Conservation (phyloP, 1,140 invertebrate genomes). For the Cotesia chilonis region DNA sequence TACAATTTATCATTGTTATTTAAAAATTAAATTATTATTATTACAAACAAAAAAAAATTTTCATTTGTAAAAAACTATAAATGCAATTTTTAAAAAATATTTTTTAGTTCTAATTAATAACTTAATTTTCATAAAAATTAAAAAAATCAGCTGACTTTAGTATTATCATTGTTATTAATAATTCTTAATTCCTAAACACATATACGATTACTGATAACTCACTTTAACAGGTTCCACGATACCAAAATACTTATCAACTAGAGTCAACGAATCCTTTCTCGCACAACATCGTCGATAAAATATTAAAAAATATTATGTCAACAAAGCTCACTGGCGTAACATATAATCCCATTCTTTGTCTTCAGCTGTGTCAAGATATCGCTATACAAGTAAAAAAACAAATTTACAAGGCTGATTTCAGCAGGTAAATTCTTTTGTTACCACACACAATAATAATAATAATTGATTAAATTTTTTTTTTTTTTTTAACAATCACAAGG, state of each 20-base stretch:
- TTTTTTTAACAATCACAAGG: constrained; percentile 57
- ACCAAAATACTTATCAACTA: constrained; percentile 53
- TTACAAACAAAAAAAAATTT: no score
- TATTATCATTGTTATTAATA: background rate
- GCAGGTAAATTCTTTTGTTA: constrained; percentile 42
- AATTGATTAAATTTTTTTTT: background rate
- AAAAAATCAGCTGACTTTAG: no score
- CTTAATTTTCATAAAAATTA: no score
- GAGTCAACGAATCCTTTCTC: constrained; percentile 44
- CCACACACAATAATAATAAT: no score
- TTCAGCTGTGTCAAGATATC: constrained; percentile 43
- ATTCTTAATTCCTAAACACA: no score
- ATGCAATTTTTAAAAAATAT: no score
- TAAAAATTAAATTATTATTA: no score
- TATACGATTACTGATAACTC: no score
- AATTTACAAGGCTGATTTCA: constrained; percentile 46
- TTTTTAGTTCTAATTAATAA: no score
- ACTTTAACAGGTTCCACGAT: constrained; percentile 45
- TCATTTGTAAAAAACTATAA: no score
- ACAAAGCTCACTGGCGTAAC: constrained; percentile 34
- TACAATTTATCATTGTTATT: no score
- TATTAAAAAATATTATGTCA: constrained; percentile 45
- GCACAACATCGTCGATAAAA: constrained; percentile 43
- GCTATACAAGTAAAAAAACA: constrained; percentile 42
- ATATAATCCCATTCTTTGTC: constrained; percentile 44